These are phyloP conservation scores for Arizona elegans DNA, from an alignment of 2,113 vertebrate genomes.

Conservation along the genomic window DNA sequence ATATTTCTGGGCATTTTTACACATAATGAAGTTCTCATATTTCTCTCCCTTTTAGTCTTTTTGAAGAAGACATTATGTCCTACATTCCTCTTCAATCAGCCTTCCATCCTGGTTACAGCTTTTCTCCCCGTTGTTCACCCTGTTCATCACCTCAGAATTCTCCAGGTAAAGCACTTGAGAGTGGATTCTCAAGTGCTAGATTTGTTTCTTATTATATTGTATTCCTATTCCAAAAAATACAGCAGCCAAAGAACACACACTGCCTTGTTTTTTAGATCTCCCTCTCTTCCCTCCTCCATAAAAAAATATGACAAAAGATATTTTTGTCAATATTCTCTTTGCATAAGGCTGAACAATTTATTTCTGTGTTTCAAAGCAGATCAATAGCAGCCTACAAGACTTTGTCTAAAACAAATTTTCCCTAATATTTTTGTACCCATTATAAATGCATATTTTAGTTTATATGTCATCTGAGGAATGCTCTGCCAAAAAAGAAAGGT, in stretches of 20 bases:
- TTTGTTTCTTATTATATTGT: not conserved
- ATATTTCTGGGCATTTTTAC: not conserved
- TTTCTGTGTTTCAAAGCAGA: conserved; percentile 23
- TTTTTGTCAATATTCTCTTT: conserved; percentile 3
- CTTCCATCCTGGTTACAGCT: conserved; percentile 88
- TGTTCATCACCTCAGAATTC: conserved; percentile 95
- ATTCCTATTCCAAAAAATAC: not conserved
- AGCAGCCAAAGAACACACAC: not conserved
- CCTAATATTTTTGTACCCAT: not conserved
- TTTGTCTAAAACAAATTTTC: not conserved
- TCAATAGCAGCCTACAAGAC: conserved; percentile 1
- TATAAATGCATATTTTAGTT: not conserved
- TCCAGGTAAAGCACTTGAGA: conserved; percentile 78
- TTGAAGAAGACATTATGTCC: conserved; percentile 98
- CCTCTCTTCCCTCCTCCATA: not conserved
- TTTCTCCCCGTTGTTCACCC: conserved; percentile 94
- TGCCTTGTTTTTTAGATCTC: not conserved
- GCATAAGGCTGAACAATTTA: not conserved
- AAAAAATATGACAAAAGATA: not conserved
- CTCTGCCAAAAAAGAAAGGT: conserved; percentile 33
- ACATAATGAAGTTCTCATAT: conserved; percentile 6
- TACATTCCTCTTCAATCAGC: conserved; percentile 83
- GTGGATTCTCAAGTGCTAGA: not conserved
- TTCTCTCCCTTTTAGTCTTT: conserved; percentile 76
- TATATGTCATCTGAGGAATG: not conserved